Percentiles rank a stretch among this genome's conserved stretches.
Evolutionary conservation across 2,113 vertebrate species (phyloP).

Genomic region (Sinocyclocheilus maitianheensis): DNA sequence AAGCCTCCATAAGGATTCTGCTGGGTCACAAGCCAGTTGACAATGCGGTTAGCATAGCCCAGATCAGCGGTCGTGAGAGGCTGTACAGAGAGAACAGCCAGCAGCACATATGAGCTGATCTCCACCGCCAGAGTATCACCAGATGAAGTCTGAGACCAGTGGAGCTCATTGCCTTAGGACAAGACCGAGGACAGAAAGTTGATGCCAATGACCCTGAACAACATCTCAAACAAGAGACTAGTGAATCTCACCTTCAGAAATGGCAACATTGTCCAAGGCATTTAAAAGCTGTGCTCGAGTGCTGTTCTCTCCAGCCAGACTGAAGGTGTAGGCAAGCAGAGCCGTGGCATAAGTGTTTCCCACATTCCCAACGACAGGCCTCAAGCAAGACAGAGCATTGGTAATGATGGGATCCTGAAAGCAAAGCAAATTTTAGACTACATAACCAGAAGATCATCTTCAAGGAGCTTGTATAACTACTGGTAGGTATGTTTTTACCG

Average conservation of each 20-base stretch:
- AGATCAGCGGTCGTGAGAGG: neutral
- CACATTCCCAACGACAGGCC: conserved; percentile 45
- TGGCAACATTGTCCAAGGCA: conserved; percentile 50
- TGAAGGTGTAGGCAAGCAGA: conserved; percentile 83
- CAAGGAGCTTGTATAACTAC: too few relatives aligned
- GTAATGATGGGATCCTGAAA: conserved; percentile 67
- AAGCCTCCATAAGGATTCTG: conserved; percentile 13
- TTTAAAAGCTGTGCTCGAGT: conserved; percentile 65
- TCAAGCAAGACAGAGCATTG: conserved; percentile 77
- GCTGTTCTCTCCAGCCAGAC: conserved; percentile 76
- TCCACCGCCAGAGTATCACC: conserved; percentile 3
- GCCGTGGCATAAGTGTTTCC: conserved; percentile 78
- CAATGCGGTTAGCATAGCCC: conserved; percentile 2
- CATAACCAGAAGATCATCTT: too few relatives aligned
- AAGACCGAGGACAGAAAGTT: neutral
- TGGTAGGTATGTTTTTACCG: conserved; percentile 48
- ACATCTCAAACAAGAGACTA: neutral
- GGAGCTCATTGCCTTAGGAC: neutral
- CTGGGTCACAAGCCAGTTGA: neutral
- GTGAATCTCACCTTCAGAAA: conserved; percentile 48
- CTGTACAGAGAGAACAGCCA: neutral
- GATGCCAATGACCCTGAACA: too few relatives aligned
- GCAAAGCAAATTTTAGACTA: neutral
- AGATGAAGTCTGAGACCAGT: conserved; percentile 5
- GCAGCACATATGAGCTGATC: conserved; percentile 17